Base-by-base conservation (phyloP, 2,797 vertebrate species). In the Sitta carolinensis region DNA sequence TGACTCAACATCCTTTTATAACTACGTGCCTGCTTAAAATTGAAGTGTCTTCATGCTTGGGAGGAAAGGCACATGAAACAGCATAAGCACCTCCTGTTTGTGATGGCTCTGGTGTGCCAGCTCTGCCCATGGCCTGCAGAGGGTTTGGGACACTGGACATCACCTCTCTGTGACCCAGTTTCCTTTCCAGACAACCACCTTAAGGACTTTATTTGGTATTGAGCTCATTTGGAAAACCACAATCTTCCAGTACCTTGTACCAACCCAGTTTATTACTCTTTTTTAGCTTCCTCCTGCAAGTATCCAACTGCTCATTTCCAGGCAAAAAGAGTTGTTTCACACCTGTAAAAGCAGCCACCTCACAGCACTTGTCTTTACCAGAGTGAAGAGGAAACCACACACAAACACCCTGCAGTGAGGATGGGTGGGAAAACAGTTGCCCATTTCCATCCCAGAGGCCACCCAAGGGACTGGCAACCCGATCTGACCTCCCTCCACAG, bases 1-100 rank as follows among this genome's bases (percentile, higher is more conserved):
- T 92, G 92, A 93, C 68, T 92, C 90, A 78, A 83, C 62, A 75
- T 73, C 40, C 20, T 85, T 77, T 61, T 48, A 7, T 75, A 89
- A 94, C 13, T 51, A 51, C 5, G 38, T 58, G 25, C 68, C 51
- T 86, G 82, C 89, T 90, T 88, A 86, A 93, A 91, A 91, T 22
- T 72, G 64, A 88, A 89, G 64, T n/a, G 47, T 26, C 50, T 84
- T 94, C 84, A 72, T 54, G 84, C 61, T 89, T 40, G 72, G 89
- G 87, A 89, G 70, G 59, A 73, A 86, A 95, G 48, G 25, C 38
- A 73, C 63, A 52, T 36, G 52, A 75, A 93, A 51, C 40, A 78
- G n/a, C 1, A 2, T 18, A 29, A 86, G 23, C 18, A 75, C 21
- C 11, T 87, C 57, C 2, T 77, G 0, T 21, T 12, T 15, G 11